A percentile compares a stretch with the other conserved stretches of the same genome.
Evolutionary conservation across 2,113 vertebrate genomes (phyloP).

Genomic region (Phylloscopus trochiloides): DNA sequence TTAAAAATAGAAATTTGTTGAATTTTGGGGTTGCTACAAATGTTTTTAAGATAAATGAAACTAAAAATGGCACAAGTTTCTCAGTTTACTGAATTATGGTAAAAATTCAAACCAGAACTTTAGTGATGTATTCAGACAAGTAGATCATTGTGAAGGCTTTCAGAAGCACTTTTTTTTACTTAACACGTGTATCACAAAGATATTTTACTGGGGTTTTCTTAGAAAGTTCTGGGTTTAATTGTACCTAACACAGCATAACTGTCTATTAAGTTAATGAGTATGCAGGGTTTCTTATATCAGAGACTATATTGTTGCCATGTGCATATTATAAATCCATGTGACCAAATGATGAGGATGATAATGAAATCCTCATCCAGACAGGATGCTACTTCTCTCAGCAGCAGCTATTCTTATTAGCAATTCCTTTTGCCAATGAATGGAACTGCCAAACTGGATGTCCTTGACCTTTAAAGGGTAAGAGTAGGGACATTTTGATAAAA

Average conservation of each 20-base stretch:
- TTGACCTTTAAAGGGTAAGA: neutral
- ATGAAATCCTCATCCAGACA: neutral
- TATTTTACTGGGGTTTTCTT: constrained; percentile 43
- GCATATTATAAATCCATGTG: neutral
- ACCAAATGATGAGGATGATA: neutral
- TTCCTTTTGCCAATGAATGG: neutral
- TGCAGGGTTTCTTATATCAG: constrained; percentile 43
- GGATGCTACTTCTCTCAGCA: neutral
- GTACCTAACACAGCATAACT: constrained; percentile 33
- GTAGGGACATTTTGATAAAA: neutral
- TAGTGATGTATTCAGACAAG: neutral
- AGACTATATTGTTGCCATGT: neutral
- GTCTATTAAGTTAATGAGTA: constrained; percentile 57
- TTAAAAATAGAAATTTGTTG: neutral
- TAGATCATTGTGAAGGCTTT: neutral
- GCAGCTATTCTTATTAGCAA: neutral
- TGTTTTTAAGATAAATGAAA: neutral
- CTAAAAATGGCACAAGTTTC: neutral
- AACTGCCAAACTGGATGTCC: neutral
- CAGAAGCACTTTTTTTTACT: neutral
- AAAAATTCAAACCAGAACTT: neutral
- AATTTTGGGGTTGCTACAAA: neutral
- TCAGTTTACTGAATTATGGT: neutral
- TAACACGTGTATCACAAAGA: neutral
- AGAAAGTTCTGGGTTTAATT: constrained; percentile 6